These are phyloP conservation scores for Hydroisotoma schaefferi DNA, from an alignment of 2,888 invertebrate genomes.

Conservation along the genomic window DNA sequence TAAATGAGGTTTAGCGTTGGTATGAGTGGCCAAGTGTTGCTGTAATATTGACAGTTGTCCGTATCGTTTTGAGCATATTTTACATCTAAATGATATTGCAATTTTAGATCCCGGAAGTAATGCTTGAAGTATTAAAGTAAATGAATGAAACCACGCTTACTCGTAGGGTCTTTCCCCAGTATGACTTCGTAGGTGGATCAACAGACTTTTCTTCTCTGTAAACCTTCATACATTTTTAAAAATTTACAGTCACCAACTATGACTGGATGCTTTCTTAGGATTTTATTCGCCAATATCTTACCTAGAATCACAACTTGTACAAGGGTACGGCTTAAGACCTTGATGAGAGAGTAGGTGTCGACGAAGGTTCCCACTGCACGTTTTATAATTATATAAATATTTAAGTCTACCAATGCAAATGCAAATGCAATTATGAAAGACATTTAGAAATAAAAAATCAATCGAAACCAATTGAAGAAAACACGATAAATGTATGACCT, in stretches of 20 bases:
- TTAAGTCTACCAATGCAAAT: too few species aligned
- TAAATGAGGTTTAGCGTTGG: conserved; percentile 18
- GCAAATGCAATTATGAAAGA: too few species aligned
- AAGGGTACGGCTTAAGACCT: conserved; percentile 29
- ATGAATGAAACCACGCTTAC: background rate
- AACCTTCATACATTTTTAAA: conserved; percentile 5
- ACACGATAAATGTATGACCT: too few species aligned
- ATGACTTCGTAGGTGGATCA: conserved; percentile 21
- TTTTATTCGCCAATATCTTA: background rate
- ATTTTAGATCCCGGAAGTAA: background rate
- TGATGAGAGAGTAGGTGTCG: conserved; percentile 30
- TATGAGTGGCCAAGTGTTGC: conserved; percentile 20
- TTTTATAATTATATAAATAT: too few species aligned
- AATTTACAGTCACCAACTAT: background rate
- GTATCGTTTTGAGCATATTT: conserved; percentile 13
- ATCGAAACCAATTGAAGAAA: too few species aligned
- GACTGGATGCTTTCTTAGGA: background rate
- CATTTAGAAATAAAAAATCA: too few species aligned
- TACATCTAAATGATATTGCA: conserved; percentile 9
- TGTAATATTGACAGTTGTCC: conserved; percentile 14
- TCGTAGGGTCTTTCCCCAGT: conserved; percentile 26
- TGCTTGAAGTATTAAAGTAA: background rate
- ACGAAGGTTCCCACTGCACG: conserved; percentile 29
- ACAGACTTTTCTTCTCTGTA: conserved; percentile 25
- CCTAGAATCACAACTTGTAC: conserved; percentile 24